Evolutionary conservation across 2,888 invertebrate species (phyloP).

Genomic region (Cacoxenus indagator): DNA sequence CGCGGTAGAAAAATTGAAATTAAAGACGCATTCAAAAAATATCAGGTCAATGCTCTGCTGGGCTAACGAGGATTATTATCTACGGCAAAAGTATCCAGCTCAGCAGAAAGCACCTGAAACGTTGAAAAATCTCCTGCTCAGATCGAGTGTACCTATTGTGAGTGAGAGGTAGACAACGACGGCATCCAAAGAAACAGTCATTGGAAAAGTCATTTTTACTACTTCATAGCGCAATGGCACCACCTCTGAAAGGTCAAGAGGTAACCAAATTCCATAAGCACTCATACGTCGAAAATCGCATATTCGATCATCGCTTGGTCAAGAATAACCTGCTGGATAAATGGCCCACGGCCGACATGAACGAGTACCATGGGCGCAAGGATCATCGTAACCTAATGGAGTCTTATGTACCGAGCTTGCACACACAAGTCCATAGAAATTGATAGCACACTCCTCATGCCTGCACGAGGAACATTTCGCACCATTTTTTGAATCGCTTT

Average conservation of each 20-base stretch:
- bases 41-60: slow-evolving; percentile 64
- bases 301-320: slow-evolving; percentile 69
- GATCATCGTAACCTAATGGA: slow-evolving; percentile 70
- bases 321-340: slow-evolving; percentile 68
- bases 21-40: no score
- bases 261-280: slow-evolving; percentile 55
- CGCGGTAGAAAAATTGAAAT: no score
- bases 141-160: slow-evolving; percentile 70
- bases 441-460: not conserved
- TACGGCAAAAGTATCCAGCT: slow-evolving; percentile 64
- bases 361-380: slow-evolving; percentile 65
- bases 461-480: no score
- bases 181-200: not conserved
- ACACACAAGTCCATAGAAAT: not conserved
- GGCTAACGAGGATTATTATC: slow-evolving; percentile 63
- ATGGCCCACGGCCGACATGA: slow-evolving; percentile 63
- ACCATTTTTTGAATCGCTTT: no score
- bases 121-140: slow-evolving; percentile 63
- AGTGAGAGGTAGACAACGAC: slow-evolving; percentile 45
- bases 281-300: slow-evolving; percentile 68
- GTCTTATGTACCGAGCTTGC: slow-evolving; percentile 64
- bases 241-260: slow-evolving; percentile 49
- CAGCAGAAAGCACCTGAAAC: slow-evolving; percentile 60
- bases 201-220: no score
- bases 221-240: slow-evolving; percentile 45